These are phyloP conservation scores for Amphipoea oculea DNA, from an alignment of 2,888 invertebrate genomes.

Conservation along the genomic window DNA sequence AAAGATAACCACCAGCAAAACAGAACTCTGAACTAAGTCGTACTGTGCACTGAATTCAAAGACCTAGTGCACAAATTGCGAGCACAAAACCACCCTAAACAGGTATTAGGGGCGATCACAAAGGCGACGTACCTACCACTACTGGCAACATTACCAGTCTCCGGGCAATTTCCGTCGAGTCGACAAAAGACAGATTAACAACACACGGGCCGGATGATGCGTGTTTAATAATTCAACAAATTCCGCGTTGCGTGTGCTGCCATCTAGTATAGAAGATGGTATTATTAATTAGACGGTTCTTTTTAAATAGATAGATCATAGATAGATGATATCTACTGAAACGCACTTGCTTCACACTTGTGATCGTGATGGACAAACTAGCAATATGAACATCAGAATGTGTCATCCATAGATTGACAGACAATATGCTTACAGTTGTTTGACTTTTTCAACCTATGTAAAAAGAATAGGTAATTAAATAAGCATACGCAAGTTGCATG, in stretches of 20 bases:
- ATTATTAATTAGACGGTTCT: neutral
- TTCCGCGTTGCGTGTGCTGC: constrained; percentile 33
- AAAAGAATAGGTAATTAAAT: neutral
- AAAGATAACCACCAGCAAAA: constrained; percentile 26
- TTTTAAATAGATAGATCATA: neutral
- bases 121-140: constrained; percentile 47
- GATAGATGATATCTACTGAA: neutral
- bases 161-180: constrained; percentile 70
- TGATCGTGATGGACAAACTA: neutral
- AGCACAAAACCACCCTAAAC: constrained; percentile 55
- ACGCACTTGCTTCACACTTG: neutral
- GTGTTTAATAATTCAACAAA: constrained; percentile 80
- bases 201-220: constrained; percentile 73
- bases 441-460: neutral
- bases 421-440: neutral
- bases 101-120: constrained; percentile 60
- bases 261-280: constrained; percentile 13
- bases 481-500: neutral
- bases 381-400: neutral
- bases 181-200: constrained; percentile 83
- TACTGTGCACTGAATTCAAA: constrained; percentile 40
- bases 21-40: constrained; percentile 27
- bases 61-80: constrained; percentile 51
- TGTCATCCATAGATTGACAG: neutral
- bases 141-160: constrained; percentile 67